Conservation (phyloP, 2,888 invertebrate genomes). For the Pseudeuparius sepicola region DNA sequence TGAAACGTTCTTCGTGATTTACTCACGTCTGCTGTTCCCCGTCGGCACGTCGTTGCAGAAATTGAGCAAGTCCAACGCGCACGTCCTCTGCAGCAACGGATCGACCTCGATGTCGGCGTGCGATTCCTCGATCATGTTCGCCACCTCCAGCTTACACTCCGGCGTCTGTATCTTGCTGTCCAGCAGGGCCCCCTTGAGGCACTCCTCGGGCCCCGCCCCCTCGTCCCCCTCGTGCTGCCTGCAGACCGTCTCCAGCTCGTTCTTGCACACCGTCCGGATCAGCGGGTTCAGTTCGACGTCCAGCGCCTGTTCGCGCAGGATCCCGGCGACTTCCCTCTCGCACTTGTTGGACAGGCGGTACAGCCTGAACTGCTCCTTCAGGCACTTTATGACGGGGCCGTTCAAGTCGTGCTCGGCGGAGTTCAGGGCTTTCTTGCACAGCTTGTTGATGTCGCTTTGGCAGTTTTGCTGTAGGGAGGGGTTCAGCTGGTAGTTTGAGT, state of each 20-base stretch:
- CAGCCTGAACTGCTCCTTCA: slow-evolving; percentile 70
- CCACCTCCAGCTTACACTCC: slow-evolving; percentile 76
- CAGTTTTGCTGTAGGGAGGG: slow-evolving; percentile 74
- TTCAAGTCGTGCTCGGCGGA: slow-evolving; percentile 60
- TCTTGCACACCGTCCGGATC: slow-evolving; percentile 69
- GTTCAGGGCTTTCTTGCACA: too few species aligned
- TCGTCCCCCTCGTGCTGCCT: slow-evolving; percentile 41
- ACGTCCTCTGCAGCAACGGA: slow-evolving; percentile 80
- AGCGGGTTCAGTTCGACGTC: slow-evolving; percentile 87
- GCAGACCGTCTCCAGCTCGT: slow-evolving; percentile 59
- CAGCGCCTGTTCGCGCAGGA: slow-evolving; percentile 79
- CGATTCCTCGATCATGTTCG: slow-evolving; percentile 78
- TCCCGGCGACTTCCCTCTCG: slow-evolving; percentile 69
- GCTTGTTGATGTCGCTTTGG: slow-evolving; percentile 67
- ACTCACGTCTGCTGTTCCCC: slow-evolving; percentile 86
- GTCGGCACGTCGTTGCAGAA: slow-evolving; percentile 71
- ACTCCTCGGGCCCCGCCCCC: slow-evolving; percentile 70
- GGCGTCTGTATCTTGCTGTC: slow-evolving; percentile 61
- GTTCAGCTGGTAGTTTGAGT: slow-evolving; percentile 83
- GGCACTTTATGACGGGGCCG: slow-evolving; percentile 74
- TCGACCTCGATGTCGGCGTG: slow-evolving; percentile 94
- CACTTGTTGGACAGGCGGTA: slow-evolving; percentile 65
- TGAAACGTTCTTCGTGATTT: slow-evolving; percentile 3
- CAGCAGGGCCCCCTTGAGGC: slow-evolving; percentile 75
- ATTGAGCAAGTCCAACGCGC: slow-evolving; percentile 72